phyloP scores from a whole-genome alignment of 2,113 vertebrate genomes.

The Aphyosemion australe region DNA sequence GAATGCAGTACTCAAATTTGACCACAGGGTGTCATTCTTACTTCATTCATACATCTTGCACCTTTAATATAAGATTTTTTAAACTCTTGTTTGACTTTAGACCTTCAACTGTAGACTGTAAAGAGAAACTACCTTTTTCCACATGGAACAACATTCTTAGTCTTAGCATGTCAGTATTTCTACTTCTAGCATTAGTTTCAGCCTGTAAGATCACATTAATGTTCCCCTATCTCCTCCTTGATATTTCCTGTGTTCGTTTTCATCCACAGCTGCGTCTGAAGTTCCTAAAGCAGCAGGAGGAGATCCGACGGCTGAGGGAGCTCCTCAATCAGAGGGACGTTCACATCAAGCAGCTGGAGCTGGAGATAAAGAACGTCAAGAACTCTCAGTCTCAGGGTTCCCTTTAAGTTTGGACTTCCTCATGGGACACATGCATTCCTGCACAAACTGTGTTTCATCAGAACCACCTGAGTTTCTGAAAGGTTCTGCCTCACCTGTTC shows the following conservation, averaged over 20 bases:
- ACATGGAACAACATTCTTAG: too few relatives aligned
- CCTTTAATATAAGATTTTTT: too few relatives aligned
- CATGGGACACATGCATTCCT: conserved; percentile 29
- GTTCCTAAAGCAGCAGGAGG: conserved; percentile 93
- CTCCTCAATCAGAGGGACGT: conserved; percentile 86
- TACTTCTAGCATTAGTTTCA: too few relatives aligned
- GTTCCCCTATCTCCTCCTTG: not conserved
- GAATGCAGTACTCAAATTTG: too few relatives aligned
- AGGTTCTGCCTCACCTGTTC: conserved; percentile 15
- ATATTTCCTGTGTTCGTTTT: conserved; percentile 17
- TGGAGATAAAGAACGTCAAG: conserved; percentile 88
- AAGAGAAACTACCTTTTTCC: too few relatives aligned
- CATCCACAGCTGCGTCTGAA: conserved; percentile 85
- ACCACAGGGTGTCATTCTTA: too few relatives aligned
- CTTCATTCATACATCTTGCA: too few relatives aligned
- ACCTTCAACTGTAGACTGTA: too few relatives aligned
- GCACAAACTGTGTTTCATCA: conserved; percentile 19
- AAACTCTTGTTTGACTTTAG: too few relatives aligned
- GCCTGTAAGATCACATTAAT: too few relatives aligned
- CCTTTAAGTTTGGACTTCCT: conserved; percentile 61
- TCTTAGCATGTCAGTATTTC: too few relatives aligned
- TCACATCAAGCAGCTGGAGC: conserved; percentile 87
- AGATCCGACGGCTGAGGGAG: conserved; percentile 88
- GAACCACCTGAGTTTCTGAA: conserved; percentile 8
- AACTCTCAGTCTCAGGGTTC: conserved; percentile 52